Base-by-base conservation (phyloP, 2,888 invertebrate species). In the Mythimna lalbum region DNA sequence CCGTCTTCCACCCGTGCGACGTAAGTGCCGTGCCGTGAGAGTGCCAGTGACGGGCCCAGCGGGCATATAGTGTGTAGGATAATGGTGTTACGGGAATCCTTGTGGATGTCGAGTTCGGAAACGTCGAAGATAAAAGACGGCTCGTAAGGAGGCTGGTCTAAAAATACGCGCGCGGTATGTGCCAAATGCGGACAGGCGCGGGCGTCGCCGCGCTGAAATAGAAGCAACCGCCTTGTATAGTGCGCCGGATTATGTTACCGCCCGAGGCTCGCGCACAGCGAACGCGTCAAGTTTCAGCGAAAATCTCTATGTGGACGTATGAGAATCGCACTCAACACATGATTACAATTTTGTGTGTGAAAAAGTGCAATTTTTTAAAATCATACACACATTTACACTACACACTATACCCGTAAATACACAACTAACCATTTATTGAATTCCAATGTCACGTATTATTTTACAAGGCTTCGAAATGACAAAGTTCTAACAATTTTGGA, bases 1-100 rank as follows among this genome's bases (percentile, higher is more conserved):
- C 96, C 95, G 95, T 91, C 94, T 94, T 94, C 94, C 84, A 92
- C 93, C 93, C 94, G 95, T 93, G 96, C 95, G 95, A 96, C 96
- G 96, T 96, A 95, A 96, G 96, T 96, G 94, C 91, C 89, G 92
- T 88, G 92, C 83, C 89, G 93, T 91, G 93, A 76, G 75, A 87
- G 90, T 89, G 88, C 86, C 81, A 90, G 92, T 92, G 92, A 81
- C 78, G 81, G 76, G 80, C 74, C 81, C 80, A 87, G 87, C 90
- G 90, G 89, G 88, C 88, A 80, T 81, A 84, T 86, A 89, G 88
- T 90, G 88, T 90, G 91, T 90, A 90, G 88, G 82, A 84, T 82
- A 80, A 71, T 90, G 79, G 87, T 87, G 87, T 79, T 72, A 68
- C 78, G 82, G 73, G 77, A 80, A 68, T 81, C 85, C 78, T 77